phyloP scores from a whole-genome alignment of 1,140 invertebrate genomes.

The Tenebrio molitor region DNA sequence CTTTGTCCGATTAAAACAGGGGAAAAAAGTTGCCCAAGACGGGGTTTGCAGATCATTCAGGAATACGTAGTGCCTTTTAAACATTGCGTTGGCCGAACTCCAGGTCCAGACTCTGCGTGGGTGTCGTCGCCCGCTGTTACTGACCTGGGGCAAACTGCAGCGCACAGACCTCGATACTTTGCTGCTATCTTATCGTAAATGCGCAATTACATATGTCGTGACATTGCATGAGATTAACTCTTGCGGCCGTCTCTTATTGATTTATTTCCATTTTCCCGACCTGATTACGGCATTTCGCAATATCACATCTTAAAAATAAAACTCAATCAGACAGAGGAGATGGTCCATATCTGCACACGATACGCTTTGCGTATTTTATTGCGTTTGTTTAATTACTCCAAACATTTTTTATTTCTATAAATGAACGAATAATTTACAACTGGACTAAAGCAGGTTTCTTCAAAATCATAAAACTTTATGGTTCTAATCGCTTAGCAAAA shows the following conservation, averaged over 20 bases:
- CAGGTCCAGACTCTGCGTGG: conserved; percentile 50
- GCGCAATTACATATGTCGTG: conserved; percentile 59
- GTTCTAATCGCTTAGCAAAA: neutral
- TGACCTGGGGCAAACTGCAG: conserved; percentile 55
- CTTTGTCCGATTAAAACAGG: conserved; percentile 7
- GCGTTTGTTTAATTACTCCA: too few species aligned
- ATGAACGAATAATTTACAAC: too few species aligned
- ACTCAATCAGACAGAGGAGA: neutral
- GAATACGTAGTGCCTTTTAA: conserved; percentile 23
- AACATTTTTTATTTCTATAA: too few species aligned
- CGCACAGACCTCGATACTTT: conserved; percentile 50
- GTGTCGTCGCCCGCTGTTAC: conserved; percentile 54
- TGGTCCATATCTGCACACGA: too few species aligned
- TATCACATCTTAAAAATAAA: neutral
- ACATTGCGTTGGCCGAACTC: conserved; percentile 46
- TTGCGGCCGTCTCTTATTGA: conserved; percentile 19
- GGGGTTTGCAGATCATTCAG: conserved; percentile 15
- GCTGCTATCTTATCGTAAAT: conserved; percentile 56
- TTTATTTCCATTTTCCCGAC: conserved; percentile 19
- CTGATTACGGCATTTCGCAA: neutral
- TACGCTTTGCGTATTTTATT: too few species aligned
- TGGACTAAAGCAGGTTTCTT: neutral
- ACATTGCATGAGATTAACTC: conserved; percentile 52
- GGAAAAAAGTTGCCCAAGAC: neutral
- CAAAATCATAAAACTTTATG: conserved; percentile 21